Evolutionary conservation across 2,888 invertebrate genomes (phyloP), one percentile per base, ranked within the genome.

Genomic region (Microctonus aethiopoides): DNA sequence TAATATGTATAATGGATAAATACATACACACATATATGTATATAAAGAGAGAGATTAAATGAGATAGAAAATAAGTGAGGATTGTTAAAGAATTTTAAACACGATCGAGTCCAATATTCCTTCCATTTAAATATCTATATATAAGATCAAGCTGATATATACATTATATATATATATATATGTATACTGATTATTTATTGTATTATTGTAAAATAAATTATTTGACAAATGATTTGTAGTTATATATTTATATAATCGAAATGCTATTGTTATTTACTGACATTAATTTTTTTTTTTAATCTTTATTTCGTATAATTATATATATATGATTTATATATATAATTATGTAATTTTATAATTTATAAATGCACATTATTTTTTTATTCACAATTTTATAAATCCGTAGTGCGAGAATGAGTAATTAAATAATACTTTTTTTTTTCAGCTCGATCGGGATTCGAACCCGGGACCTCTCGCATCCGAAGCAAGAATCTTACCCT

Each of bases 191-290:
- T 24, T 54, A 54, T 54, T 24, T 57, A 57, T 57, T n/a, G 29
- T 59, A 22, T 34, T 34, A 59, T 59, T 59, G 59, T 59, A 34
- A 32, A 59, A 59, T 32, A 22, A 34, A 59, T 59, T 59, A 34
- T 36, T 46, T 46, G 32, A 34, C 34, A 34, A 34, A 59, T 59
- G 34, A 59, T 16, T 59, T 59, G 59, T 59, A 10, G 59, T 34
- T 59, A 10, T 20, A 56, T 6, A 56, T 10, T 29, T 34, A n/a
- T n/a, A n/a, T n/a, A n/a, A n/a, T 59, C 34, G 16, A 34, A 59
- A 59, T 34, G 34, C n/a, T 20, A 59, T n/a, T 32, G 34, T 59
- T 0, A 56, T 56, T 59, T 57, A 57, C 16, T 32, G 11, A n/a
- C n/a, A n/a, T n/a, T n/a, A 16, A 1, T 39, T 39, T 39, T 32